A percentile compares a stretch with the other conserved stretches of the same genome.
These are phyloP conservation scores for Eristalinus sepulchralis DNA, from an alignment of 2,888 invertebrate species.

Conservation along the genomic window DNA sequence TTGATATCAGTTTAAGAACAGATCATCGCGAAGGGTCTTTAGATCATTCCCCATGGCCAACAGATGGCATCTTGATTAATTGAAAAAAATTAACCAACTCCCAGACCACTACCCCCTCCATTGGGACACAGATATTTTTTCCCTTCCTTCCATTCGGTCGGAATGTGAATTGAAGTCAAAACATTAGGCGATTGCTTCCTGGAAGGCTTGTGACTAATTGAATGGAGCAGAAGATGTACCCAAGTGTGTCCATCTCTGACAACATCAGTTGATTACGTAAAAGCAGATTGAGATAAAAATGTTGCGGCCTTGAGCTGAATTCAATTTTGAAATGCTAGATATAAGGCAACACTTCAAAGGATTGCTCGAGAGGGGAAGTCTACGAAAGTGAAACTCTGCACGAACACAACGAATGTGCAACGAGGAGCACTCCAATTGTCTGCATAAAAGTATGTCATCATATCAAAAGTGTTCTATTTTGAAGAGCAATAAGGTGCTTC, in stretches of 20 bases:
- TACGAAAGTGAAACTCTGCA: too few species aligned
- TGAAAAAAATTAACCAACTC: not conserved
- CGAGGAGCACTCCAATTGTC: too few species aligned
- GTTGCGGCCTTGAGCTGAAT: too few species aligned
- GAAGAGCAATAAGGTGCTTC: too few species aligned
- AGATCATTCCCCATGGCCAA: not conserved
- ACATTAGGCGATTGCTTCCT: not conserved
- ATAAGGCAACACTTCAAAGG: too few species aligned
- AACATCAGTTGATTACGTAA: not conserved
- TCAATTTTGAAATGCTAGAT: too few species aligned
- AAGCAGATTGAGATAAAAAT: not conserved
- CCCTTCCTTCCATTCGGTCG: too few species aligned
- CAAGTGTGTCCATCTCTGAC: not conserved
- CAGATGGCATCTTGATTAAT: not conserved
- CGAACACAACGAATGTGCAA: too few species aligned
- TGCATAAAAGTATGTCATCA: too few species aligned
- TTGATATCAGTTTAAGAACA: not conserved
- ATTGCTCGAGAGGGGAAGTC: too few species aligned
- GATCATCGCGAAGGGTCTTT: not conserved
- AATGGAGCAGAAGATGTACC: not conserved
- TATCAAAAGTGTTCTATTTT: too few species aligned
- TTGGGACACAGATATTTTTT: not conserved
- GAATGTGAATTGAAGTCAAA: not conserved
- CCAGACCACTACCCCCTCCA: too few species aligned
- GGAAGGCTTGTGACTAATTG: not conserved